Conservation (phyloP, 2,113 vertebrate species). For the Microtus pennsylvanicus region DNA sequence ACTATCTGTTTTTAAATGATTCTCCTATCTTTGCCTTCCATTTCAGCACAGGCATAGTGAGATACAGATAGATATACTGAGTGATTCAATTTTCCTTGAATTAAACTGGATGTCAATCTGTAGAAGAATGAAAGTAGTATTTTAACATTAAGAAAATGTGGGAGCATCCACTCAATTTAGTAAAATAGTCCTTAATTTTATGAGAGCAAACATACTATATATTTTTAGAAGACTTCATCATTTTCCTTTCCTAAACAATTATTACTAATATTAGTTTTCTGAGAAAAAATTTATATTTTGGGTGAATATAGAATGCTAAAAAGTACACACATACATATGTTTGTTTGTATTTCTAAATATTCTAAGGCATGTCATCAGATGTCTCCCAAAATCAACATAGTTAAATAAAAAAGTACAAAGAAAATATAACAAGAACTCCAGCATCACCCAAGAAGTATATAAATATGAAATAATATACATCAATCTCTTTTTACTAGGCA, state of each 20-base stretch:
- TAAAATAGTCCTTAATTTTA: not conserved
- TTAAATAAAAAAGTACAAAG: slow-evolving; percentile 10
- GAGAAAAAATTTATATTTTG: not conserved
- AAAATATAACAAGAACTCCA: not conserved
- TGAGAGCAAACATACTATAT: not conserved
- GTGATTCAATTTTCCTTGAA: no score
- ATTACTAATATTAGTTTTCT: not conserved
- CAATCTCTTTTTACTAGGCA: not conserved
- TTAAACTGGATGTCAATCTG: no score
- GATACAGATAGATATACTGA: not conserved
- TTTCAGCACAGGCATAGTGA: not conserved
- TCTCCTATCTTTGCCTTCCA: not conserved
- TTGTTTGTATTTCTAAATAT: not conserved
- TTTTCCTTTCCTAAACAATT: not conserved
- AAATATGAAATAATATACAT: slow-evolving; percentile 24
- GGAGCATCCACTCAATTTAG: not conserved
- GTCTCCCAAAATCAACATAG: not conserved
- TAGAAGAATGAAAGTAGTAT: no score
- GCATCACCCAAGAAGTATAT: not conserved
- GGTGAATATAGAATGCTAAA: slow-evolving; percentile 49
- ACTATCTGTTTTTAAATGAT: not conserved
- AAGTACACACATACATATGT: not conserved
- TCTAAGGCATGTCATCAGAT: not conserved
- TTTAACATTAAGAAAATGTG: not conserved
- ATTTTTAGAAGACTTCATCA: not conserved